Conservation (phyloP, 1,140 invertebrate species). For the Drosophila parabipectinata region DNA sequence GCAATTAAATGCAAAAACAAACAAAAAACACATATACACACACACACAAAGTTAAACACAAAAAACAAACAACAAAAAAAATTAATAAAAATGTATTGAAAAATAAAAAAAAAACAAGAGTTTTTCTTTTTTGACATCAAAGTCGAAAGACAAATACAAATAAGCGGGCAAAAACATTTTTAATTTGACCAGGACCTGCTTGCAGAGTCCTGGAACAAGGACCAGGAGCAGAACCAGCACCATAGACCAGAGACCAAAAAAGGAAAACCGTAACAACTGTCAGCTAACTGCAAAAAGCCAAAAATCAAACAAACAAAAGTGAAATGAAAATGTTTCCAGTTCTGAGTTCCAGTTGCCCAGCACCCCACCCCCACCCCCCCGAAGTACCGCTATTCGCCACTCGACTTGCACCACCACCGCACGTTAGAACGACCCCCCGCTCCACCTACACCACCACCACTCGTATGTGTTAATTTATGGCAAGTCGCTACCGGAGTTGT, state of each 20-base stretch:
- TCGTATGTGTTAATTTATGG: slow-evolving; percentile 68
- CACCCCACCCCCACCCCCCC: not conserved
- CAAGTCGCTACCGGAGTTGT: slow-evolving; percentile 27
- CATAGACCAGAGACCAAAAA: not conserved
- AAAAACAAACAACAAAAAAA: slow-evolving; percentile 45
- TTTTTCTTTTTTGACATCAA: slow-evolving; percentile 44
- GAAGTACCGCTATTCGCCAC: not conserved
- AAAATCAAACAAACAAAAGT: slow-evolving; percentile 76
- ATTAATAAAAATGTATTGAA: slow-evolving; percentile 57
- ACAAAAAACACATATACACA: slow-evolving; percentile 21
- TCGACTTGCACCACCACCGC: not conserved
- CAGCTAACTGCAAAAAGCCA: slow-evolving; percentile 70
- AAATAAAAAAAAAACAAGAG: slow-evolving; percentile 22
- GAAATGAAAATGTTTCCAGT: slow-evolving; percentile 63
- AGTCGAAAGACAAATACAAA: slow-evolving; percentile 68
- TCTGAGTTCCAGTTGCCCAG: not conserved
- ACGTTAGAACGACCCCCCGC: not conserved
- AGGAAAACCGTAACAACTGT: slow-evolving; percentile 42
- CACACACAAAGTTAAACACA: slow-evolving; percentile 42
- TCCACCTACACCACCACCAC: slow-evolving; percentile 5
- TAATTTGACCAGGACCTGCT: slow-evolving; percentile 42
- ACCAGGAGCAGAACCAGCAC: not conserved
- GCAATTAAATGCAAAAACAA: slow-evolving; percentile 63
- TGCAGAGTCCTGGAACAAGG: not conserved
- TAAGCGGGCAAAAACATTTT: slow-evolving; percentile 58